Evolutionary conservation across 1,140 invertebrate species (phyloP), one percentile per base, ranked within the genome.

Genomic region (Apis cerana): DNA sequence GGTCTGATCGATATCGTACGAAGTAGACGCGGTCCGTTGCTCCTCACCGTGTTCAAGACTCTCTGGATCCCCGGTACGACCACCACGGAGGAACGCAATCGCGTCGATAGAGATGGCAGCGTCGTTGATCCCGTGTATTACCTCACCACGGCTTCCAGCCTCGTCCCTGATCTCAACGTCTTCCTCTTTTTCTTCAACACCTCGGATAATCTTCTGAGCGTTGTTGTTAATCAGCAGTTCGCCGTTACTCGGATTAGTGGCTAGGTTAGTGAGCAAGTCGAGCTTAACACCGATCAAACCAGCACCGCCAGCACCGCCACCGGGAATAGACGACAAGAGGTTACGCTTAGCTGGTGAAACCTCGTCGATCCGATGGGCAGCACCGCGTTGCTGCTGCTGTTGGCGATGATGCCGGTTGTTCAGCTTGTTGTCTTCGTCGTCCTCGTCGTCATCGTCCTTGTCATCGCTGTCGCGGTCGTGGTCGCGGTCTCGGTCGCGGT

Each of bases 191-290:
- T n/a, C 74, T 21, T 65, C 23, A 43, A 54, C 54, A 11, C 21
- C 65, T n/a, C 15, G 33, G 43, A n/a, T n/a, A n/a, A n/a, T 69
- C 33, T 89, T 59, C 86, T 71, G 75, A 62, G 54, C 82, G 83
- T 80, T 81, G 69, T 89, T 81, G 71, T 87, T 86, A 68, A 85
- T 83, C 83, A 88, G 67, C 82, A 80, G 75, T 43, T 88, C 88
- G 78, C 80, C 85, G 83, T 90, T 91, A 87, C 70, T 85, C 85
- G 85, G 86, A 86, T 88, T 88, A 88, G 82, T 90, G 69, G 84
- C 89, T 87, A 81, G 85, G 89, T 92, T 93, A 93, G 88, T 89
- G 62, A 91, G 83, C 82, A 91, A 83, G 68, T 92, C 90, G 88
- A 90, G 91, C 86, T 91, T 92, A 85, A 75, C 74, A 86, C 82